Base-by-base conservation (phyloP, 2,888 invertebrate species). In the Acleris sparsana region DNA sequence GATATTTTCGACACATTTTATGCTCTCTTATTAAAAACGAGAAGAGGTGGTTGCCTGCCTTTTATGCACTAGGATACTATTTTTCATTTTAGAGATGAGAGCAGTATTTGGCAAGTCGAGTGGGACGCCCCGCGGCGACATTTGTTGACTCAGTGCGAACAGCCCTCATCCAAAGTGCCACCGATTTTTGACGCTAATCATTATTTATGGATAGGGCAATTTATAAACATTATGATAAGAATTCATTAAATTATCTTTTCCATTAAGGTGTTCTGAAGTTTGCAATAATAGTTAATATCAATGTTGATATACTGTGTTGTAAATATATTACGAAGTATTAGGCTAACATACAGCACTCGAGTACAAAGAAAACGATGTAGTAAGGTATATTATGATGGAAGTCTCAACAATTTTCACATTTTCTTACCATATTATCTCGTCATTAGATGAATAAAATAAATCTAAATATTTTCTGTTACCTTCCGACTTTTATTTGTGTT, bases 381-480 rank as follows among this genome's bases (percentile, higher is more conserved):
- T 76, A 80, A 72, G 70, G 65, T 70, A 65, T 61, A 56, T 51
- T 60, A 65, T 48, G 57, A 62, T 57, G 52, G 62, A 57, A 66
- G 48, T 66, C 57, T 66, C 46, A 39, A 66, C 51, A 76, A 77
- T 77, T 78, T 75, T 68, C 71, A 69, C 62, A 67, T 69, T 70
- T 70, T 65, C 68, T 72, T 72, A 70, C 71, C 71, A 67, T 70
- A 69, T 65, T 69, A 82, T 80, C 82, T 81, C 81, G 80, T 83
- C 82, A 80, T 75, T 79, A 84, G 76, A 76, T 73, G 78, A 82
- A 80, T 76, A 77, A 80, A 87, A 84, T 87, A 85, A 89, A 87
- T 84, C 81, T 80, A 84, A 83, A 80, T 90, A 89, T 89, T 87
- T 87, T 90, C 88, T 87, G 86, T 89, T 88, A 86, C 52, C 64